A percentile compares a stretch with the other conserved stretches of the same genome.
These are phyloP conservation scores for Tachina grossa DNA, from an alignment of 2,888 invertebrate species.

Conservation along the genomic window DNA sequence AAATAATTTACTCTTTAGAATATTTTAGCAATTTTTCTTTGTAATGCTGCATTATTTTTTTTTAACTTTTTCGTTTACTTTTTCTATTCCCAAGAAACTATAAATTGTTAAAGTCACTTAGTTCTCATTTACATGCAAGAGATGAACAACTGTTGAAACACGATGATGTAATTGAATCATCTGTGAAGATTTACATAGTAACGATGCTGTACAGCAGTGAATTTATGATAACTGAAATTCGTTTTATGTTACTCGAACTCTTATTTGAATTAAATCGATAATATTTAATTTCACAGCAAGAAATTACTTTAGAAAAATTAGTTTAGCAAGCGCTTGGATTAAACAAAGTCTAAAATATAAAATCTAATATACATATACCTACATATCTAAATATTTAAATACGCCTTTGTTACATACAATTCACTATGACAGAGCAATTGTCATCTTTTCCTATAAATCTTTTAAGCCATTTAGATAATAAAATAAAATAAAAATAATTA, in stretches of 20 bases:
- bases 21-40: slow-evolving; percentile 41
- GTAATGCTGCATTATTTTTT: slow-evolving; percentile 12
- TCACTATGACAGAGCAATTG: too few species aligned
- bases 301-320: too few species aligned
- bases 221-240: neutral
- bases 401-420: too few species aligned
- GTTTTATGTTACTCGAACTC: neutral
- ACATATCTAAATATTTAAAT: too few species aligned
- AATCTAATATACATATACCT: too few species aligned
- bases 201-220: neutral
- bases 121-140: slow-evolving; percentile 41
- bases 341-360: too few species aligned
- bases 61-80: neutral
- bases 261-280: too few species aligned
- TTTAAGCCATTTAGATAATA: too few species aligned
- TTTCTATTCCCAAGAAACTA: neutral
- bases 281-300: too few species aligned
- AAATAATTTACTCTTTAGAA: slow-evolving; percentile 16
- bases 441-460: too few species aligned
- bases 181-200: neutral
- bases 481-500: too few species aligned
- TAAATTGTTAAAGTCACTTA: slow-evolving; percentile 24
- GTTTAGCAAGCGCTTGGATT: too few species aligned
- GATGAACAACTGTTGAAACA: slow-evolving; percentile 30
- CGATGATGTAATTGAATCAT: slow-evolving; percentile 34